These are phyloP conservation scores for Hemicordylus capensis DNA, from an alignment of 2,113 vertebrate species.

Conservation along the genomic window DNA sequence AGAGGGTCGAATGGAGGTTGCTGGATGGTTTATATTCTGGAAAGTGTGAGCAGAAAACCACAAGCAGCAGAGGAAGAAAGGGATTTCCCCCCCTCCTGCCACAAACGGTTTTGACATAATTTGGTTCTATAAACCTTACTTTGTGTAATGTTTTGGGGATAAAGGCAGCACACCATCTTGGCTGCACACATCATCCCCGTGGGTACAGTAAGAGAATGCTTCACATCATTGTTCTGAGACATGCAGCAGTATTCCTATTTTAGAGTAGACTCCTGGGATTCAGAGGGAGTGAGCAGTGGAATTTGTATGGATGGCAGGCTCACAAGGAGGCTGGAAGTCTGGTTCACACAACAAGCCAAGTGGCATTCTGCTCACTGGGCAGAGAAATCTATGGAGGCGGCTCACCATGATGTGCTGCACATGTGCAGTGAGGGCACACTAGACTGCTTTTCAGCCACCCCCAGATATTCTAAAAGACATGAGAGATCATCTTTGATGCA, in stretches of 20 bases:
- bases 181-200: not conserved
- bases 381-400: not conserved
- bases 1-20: not conserved
- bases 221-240: slow-evolving; percentile 4
- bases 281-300: not conserved
- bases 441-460: no score
- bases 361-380: not conserved
- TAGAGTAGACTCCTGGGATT: not conserved
- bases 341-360: not conserved
- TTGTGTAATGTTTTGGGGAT: not conserved
- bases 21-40: not conserved
- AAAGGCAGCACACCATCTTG: not conserved
- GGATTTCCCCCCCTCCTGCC: not conserved
- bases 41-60: not conserved
- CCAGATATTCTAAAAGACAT: no score
- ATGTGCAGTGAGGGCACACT: not conserved
- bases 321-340: not conserved
- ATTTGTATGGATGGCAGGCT: not conserved
- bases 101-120: not conserved
- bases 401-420: not conserved
- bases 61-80: not conserved
- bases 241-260: not conserved
- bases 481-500: no score
- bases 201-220: not conserved
- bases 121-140: not conserved